Percentiles rank a stretch among this genome's conserved stretches.
These are phyloP conservation scores for Octodon degus DNA, from an alignment of 2,113 vertebrate species.

Conservation along the genomic window DNA sequence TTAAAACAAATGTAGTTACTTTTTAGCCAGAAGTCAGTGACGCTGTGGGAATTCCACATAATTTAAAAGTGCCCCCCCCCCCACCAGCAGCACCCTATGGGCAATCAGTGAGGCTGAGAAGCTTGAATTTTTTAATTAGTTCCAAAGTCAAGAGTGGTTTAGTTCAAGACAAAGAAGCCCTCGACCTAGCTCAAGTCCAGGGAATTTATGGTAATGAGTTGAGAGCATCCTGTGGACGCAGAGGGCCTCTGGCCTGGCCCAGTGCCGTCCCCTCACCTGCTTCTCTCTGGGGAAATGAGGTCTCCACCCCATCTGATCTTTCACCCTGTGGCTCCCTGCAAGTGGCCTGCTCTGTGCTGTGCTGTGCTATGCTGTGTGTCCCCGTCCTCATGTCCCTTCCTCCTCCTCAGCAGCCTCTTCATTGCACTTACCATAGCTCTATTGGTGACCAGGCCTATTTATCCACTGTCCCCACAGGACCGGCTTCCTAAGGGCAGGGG, in stretches of 20 bases:
- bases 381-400: neutral
- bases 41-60: neutral
- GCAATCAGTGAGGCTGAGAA: neutral
- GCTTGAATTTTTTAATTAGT: conserved; percentile 50
- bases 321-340: neutral
- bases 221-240: neutral
- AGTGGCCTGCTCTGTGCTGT: no score
- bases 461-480: neutral
- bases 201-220: neutral
- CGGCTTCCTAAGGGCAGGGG: neutral
- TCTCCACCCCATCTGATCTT: neutral
- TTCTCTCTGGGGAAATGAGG: neutral
- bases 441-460: neutral
- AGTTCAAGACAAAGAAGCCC: neutral
- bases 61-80: neutral
- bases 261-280: accelerated
- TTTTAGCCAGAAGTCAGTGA: neutral
- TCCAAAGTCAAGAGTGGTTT: conserved; percentile 14
- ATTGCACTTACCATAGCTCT: neutral
- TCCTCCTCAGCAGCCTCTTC: neutral
- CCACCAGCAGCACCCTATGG: neutral
- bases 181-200: neutral
- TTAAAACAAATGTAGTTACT: neutral
- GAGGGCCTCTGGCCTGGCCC: neutral
- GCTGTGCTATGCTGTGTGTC: neutral